Base-by-base conservation (phyloP, 2,113 vertebrate species). In the Circaetus cinerascens region DNA sequence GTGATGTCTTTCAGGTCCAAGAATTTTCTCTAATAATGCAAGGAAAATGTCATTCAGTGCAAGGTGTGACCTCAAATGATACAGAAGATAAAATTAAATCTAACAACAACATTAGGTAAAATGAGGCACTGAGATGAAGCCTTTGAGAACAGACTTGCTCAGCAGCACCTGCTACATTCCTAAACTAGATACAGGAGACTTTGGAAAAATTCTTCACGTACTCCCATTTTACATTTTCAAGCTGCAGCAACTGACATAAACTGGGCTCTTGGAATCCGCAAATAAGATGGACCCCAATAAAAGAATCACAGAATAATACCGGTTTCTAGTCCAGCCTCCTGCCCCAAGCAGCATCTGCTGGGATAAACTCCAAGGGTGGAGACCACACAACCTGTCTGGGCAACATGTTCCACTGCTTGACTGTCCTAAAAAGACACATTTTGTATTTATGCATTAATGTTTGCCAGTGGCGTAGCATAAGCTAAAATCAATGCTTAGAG, bases 401-500 rank as follows among this genome's bases (percentile, higher is more conserved):
- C 12, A 87, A 67, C 10, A 5, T 10, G 21, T 88, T 80, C 32
- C 34, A 38, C 13, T 51, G 27, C 17, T 72, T 51, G 34, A 55
- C 38, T 92, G 20, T 74, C 21, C 27, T 55, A 89, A 79, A 51
- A 16, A 29, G 2, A 26, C 15, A 36, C 7, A 11, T 78, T 92
- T 63, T 75, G 25, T 34, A 72, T 46, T 88, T 59, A 53, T 74
- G 17, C 17, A 45, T 41, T 91, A 75, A 51, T 32, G 5, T 63
- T 92, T 93, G 27, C 43, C 46, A 26, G 21, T 46, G 19, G 51
- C 15, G 2, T 56, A 80, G 34, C 23, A 50, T 50, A 76, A 93
- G 38, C n/a, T 74, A 67, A 93, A 94, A 96, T 80, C 32, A 88
- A 7, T 84, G 55, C 14, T 77, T 79, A 75, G n/a, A 79, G 15